phyloP scores from a whole-genome alignment of 2,113 vertebrate species.

The Mellivora capensis region DNA sequence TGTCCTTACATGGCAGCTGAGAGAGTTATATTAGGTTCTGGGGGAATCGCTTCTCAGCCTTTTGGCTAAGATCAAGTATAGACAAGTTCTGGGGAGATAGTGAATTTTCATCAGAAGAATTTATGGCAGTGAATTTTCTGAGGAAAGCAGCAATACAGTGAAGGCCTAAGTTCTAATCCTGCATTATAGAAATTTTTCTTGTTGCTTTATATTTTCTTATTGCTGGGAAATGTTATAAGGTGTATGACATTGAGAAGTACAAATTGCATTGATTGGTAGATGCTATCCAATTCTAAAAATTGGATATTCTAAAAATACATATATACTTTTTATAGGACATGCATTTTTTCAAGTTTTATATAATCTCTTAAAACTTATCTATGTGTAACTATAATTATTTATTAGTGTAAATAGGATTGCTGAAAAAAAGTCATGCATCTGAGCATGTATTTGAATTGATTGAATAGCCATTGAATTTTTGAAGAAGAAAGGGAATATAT shows the following conservation, averaged over 20 bases:
- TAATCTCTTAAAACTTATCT: not conserved
- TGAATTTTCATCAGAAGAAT: not conserved
- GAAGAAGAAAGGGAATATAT: not conserved
- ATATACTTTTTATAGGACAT: not conserved
- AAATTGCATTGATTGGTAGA: not conserved
- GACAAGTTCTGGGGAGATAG: not conserved
- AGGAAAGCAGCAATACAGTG: not conserved
- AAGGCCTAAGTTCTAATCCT: not conserved
- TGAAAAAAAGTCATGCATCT: not conserved
- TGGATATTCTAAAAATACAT: not conserved
- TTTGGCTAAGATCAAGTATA: no score
- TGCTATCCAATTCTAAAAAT: not conserved
- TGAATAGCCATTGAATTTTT: not conserved
- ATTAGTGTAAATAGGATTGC: not conserved
- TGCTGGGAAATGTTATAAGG: not conserved
- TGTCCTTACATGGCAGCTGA: not conserved
- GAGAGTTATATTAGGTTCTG: not conserved
- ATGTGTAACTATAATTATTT: not conserved
- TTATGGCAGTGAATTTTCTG: not conserved
- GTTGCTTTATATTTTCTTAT: not conserved
- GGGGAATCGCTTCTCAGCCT: no score
- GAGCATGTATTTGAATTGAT: constrained; percentile 14
- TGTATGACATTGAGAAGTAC: not conserved
- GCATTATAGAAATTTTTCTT: not conserved
- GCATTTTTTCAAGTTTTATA: constrained; percentile 4